Conservation (phyloP, 2,888 invertebrate species). For the Subacronicta megacephala region DNA sequence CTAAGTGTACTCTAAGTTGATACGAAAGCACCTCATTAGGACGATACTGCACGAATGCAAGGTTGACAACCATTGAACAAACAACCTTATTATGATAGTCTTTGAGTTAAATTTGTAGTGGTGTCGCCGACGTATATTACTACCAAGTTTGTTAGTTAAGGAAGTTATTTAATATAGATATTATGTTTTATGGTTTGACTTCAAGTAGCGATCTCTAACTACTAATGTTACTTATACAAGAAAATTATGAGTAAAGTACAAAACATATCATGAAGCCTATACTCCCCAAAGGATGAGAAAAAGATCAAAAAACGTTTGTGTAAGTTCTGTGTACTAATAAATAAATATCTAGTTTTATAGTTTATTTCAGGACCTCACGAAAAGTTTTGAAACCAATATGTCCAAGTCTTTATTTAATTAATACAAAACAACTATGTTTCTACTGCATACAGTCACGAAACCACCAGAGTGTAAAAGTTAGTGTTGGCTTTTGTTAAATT, state of each 20-base stretch:
- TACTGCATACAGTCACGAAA: neutral
- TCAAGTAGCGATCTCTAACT: too few relatives aligned
- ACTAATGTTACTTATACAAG: too few relatives aligned
- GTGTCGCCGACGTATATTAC: neutral
- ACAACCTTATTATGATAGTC: neutral
- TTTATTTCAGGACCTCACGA: too few relatives aligned
- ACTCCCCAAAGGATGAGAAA: too few relatives aligned
- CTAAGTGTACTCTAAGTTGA: slow-evolving; percentile 52
- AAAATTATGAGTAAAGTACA: too few relatives aligned
- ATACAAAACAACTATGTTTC: neutral
- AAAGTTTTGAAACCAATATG: too few relatives aligned
- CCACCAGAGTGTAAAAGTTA: neutral
- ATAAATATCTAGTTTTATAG: too few relatives aligned
- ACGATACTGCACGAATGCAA: slow-evolving; percentile 40
- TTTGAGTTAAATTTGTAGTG: slow-evolving; percentile 26
- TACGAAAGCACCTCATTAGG: slow-evolving; percentile 63
- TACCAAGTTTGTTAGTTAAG: slow-evolving; percentile 32
- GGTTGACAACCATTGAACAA: slow-evolving; percentile 9
- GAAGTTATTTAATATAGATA: slow-evolving; percentile 40
- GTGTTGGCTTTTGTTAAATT: neutral
- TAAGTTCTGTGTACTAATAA: too few relatives aligned
- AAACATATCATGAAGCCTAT: too few relatives aligned
- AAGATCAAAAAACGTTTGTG: too few relatives aligned
- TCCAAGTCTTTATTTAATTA: too few relatives aligned
- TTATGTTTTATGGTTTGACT: slow-evolving; percentile 26